A percentile compares a stretch with the other conserved stretches of the same genome.
These are phyloP conservation scores for Stegastes partitus DNA, from an alignment of 2,113 vertebrate species.

Conservation along the genomic window DNA sequence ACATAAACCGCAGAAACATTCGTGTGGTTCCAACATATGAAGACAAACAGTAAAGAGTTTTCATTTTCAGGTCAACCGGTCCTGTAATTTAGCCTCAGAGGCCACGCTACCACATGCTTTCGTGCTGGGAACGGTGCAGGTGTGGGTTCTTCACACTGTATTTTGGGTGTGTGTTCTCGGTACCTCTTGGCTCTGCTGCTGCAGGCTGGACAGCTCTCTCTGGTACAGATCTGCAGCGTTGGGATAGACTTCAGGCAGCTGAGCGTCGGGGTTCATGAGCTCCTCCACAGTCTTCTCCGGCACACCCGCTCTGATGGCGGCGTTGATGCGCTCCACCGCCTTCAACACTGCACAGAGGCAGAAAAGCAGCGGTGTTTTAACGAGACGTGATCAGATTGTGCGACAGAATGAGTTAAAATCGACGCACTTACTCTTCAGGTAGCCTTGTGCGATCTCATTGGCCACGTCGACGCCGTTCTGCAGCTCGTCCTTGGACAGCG, in stretches of 20 bases:
- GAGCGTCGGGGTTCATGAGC: constrained; percentile 93
- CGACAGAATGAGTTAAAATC: background rate
- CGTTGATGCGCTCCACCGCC: constrained; percentile 91
- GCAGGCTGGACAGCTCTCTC: constrained; percentile 91
- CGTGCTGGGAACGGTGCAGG: background rate
- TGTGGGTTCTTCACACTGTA: background rate
- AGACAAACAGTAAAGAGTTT: background rate
- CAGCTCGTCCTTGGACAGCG: constrained; percentile 92
- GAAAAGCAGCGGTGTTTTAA: background rate
- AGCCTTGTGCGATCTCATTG: constrained; percentile 88
- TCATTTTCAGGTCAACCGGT: background rate
- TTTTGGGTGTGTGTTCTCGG: background rate
- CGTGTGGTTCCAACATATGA: background rate
- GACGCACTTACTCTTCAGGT: constrained; percentile 86
- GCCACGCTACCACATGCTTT: background rate
- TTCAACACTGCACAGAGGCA: constrained; percentile 84
- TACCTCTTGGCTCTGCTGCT: constrained; percentile 94
- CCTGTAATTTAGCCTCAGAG: background rate
- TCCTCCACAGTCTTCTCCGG: constrained; percentile 91
- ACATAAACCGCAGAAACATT: background rate
- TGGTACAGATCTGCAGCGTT: constrained; percentile 95
- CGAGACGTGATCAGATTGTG: too few species aligned
- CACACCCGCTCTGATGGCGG: constrained; percentile 87
- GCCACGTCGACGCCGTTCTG: constrained; percentile 91
- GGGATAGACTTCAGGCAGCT: constrained; percentile 92